Percentiles rank a stretch among this genome's conserved stretches.
These are phyloP conservation scores for Ellobium chinense DNA, from an alignment of 2,888 invertebrate species.

Conservation along the genomic window DNA sequence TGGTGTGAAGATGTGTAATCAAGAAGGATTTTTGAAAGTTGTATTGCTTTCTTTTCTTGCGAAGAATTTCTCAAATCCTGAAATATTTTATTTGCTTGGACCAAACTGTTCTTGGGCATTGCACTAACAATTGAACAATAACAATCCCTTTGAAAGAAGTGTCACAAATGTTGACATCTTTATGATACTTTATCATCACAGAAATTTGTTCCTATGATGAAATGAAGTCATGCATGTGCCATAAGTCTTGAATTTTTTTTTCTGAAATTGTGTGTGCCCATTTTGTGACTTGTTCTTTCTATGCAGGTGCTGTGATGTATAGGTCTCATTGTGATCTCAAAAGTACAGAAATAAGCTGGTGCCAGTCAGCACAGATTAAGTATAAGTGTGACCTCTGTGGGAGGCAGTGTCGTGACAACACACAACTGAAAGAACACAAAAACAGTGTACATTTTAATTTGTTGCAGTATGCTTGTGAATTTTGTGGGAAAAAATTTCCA, in stretches of 20 bases:
- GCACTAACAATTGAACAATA: too few species aligned
- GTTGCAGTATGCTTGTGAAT: conserved; percentile 21
- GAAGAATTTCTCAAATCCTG: too few species aligned
- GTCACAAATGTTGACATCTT: too few species aligned
- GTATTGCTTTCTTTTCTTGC: too few species aligned
- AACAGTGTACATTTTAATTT: conserved; percentile 42
- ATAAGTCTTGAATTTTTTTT: not conserved
- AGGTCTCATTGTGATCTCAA: not conserved
- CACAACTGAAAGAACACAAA: conserved; percentile 36
- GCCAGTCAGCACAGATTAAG: conserved; percentile 2
- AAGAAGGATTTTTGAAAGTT: too few species aligned
- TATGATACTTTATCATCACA: not conserved
- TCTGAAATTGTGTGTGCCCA: not conserved
- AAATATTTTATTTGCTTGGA: too few species aligned
- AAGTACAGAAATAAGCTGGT: not conserved
- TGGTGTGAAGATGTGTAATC: too few species aligned
- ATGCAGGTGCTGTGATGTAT: conserved; percentile 24
- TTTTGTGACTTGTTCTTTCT: conserved; percentile 15
- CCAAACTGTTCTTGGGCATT: too few species aligned
- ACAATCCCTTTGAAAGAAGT: too few species aligned
- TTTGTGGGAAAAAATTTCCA: conserved; percentile 38
- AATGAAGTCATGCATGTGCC: not conserved
- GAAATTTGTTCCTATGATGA: not conserved
- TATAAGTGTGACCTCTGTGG: conserved; percentile 37
- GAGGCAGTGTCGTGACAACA: conserved; percentile 38